phyloP scores from a whole-genome alignment of 1,140 invertebrate species.

The Diabrotica virgifera region DNA sequence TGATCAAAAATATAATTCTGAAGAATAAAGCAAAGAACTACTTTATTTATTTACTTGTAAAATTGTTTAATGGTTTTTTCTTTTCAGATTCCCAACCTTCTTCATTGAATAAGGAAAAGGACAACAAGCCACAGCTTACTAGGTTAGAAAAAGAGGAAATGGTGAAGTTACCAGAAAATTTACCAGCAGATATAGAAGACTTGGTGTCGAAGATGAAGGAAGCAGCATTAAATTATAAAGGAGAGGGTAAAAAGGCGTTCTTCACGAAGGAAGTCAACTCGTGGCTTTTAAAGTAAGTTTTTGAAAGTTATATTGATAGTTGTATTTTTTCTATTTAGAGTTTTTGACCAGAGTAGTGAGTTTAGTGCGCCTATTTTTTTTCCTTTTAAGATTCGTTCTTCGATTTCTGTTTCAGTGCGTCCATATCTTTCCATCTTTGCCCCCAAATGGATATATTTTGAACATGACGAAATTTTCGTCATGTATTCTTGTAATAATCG shows the following conservation, averaged over 20 bases:
- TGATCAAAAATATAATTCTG: too few relatives aligned
- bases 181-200: conserved; percentile 57
- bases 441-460: too few relatives aligned
- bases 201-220: conserved; percentile 59
- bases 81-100: background rate
- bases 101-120: background rate
- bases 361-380: too few relatives aligned
- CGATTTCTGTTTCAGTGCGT: too few relatives aligned
- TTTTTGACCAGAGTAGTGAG: too few relatives aligned
- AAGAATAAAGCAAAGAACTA: too few relatives aligned
- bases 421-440: too few relatives aligned
- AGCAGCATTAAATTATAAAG: conserved; percentile 52
- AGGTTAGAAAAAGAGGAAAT: conserved; percentile 39
- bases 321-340: background rate
- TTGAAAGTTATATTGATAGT: background rate
- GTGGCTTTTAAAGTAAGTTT: conserved; percentile 58
- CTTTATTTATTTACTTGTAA: too few relatives aligned
- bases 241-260: conserved; percentile 57
- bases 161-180: conserved; percentile 56
- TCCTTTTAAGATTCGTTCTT: too few relatives aligned
- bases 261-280: conserved; percentile 62
- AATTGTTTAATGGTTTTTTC: too few relatives aligned
- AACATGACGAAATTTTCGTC: background rate
- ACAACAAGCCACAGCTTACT: background rate
- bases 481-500: background rate